A percentile compares a stretch with the other conserved stretches of the same genome.
These are phyloP conservation scores for Hyperopisus bebe DNA, from an alignment of 2,113 vertebrate species.

Conservation along the genomic window DNA sequence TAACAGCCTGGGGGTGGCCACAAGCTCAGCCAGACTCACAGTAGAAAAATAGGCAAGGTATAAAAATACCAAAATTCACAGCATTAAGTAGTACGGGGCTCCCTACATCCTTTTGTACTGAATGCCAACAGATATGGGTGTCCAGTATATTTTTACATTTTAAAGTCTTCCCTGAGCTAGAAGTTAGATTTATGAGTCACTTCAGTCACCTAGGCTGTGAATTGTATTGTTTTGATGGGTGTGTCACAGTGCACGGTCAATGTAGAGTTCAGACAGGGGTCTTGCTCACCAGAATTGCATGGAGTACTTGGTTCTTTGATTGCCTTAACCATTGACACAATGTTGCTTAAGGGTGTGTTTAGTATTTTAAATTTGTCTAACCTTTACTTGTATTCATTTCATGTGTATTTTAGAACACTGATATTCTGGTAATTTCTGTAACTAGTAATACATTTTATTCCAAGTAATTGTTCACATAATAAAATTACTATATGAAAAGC, in stretches of 20 bases:
- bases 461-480: neutral
- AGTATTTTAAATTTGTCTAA: neutral
- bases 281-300: neutral
- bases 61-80: neutral
- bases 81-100: neutral
- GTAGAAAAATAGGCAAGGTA: slow-evolving; percentile 30
- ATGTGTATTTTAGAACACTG: neutral
- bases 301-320: neutral
- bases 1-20: slow-evolving; percentile 46
- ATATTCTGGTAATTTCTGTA: neutral
- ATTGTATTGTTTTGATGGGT: neutral
- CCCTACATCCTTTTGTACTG: neutral
- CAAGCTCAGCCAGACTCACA: slow-evolving; percentile 44
- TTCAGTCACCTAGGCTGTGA: neutral
- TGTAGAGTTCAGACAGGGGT: neutral
- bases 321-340: neutral
- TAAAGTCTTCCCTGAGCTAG: neutral
- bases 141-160: neutral
- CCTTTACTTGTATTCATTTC: neutral
- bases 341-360: neutral
- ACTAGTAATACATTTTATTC: neutral
- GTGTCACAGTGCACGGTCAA: neutral
- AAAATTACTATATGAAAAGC: neutral
- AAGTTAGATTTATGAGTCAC: neutral
- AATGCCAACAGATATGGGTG: neutral